A percentile compares a stretch with the other conserved stretches of the same genome.
phyloP scores from a whole-genome alignment of 2,797 vertebrate genomes.

The Dicrostonyx torquatus region DNA sequence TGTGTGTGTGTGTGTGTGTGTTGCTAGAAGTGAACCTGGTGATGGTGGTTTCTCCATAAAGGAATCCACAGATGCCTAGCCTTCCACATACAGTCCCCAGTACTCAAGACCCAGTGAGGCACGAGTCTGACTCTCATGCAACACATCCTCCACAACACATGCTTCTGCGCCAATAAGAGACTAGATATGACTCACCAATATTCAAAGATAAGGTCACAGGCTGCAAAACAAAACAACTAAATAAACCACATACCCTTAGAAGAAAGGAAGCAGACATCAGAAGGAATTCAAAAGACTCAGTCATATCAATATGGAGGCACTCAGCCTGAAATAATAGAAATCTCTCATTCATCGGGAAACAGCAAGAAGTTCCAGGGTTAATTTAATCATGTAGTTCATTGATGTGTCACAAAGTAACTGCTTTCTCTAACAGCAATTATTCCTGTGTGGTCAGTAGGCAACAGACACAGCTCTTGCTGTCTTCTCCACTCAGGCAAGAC shows the following conservation, averaged over 20 bases:
- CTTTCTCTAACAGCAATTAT: neutral
- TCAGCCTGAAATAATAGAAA: neutral
- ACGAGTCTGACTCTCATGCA: constrained; percentile 49
- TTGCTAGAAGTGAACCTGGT: neutral
- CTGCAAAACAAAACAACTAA: neutral
- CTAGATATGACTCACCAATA: constrained; percentile 56
- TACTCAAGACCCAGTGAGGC: neutral
- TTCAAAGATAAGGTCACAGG: constrained; percentile 48
- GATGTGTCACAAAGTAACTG: neutral
- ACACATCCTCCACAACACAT: constrained; percentile 72
- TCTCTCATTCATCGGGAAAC: neutral
- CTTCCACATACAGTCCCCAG: neutral
- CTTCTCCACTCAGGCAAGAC: neutral
- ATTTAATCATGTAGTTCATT: constrained; percentile 8
- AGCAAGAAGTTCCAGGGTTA: neutral
- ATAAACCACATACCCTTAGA: neutral
- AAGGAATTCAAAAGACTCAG: neutral
- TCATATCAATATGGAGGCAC: neutral
- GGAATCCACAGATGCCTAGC: neutral
- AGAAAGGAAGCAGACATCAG: neutral
- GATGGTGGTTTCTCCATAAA: neutral
- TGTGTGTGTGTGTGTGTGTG: neutral
- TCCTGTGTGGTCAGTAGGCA: neutral
- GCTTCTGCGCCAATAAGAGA: constrained; percentile 41
- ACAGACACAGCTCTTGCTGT: neutral